These are phyloP conservation scores for Camelus dromedarius DNA, from an alignment of 2,113 vertebrate species.

Conservation along the genomic window DNA sequence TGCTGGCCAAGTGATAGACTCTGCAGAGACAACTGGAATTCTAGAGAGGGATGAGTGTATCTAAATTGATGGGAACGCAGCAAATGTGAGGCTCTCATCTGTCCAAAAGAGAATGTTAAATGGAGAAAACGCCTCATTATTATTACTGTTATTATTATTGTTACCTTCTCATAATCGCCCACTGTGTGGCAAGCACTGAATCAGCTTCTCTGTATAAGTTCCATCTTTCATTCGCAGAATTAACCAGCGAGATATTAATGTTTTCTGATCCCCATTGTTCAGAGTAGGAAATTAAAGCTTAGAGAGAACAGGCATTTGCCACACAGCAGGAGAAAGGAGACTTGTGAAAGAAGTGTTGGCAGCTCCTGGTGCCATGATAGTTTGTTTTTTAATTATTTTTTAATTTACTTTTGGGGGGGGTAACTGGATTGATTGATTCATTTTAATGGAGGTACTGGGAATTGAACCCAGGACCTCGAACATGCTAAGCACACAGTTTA, in stretches of 20 bases:
- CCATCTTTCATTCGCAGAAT: not conserved
- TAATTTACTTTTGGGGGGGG: too few species aligned
- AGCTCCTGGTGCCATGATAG: not conserved
- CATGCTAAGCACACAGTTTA: too few species aligned
- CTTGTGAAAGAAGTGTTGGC: not conserved
- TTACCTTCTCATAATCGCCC: constrained; percentile 45
- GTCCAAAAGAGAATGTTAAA: not conserved
- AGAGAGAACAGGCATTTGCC: not conserved
- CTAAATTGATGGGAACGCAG: constrained; percentile 40
- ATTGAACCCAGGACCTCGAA: too few species aligned
- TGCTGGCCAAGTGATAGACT: not conserved
- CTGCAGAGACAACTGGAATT: constrained; percentile 52
- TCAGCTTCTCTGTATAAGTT: not conserved
- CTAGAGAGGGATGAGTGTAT: not conserved
- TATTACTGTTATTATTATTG: not conserved
- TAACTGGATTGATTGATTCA: too few species aligned
- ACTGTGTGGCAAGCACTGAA: not conserved
- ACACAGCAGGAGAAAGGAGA: constrained; percentile 31
- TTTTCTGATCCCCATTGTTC: constrained; percentile 48
- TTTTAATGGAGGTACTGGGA: too few species aligned
- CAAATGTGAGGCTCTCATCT: not conserved
- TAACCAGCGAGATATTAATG: not conserved
- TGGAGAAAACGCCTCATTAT: not conserved
- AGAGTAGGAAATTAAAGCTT: constrained; percentile 20
- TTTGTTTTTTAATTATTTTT: too few species aligned